Conservation (phyloP, 1,140 invertebrate species). For the Holcopasites calliopsidis region DNA sequence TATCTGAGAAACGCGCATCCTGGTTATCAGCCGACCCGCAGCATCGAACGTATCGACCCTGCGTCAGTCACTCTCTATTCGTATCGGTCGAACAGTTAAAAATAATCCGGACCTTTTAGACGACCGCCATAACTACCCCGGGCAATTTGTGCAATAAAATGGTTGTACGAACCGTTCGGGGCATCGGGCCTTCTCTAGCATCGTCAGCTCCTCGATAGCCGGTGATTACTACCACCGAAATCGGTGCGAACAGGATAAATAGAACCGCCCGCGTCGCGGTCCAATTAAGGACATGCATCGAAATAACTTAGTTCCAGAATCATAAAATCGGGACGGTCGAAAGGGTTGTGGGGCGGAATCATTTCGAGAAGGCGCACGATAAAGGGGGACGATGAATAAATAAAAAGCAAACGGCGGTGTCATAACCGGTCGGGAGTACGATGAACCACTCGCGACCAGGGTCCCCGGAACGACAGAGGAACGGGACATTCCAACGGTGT, state of each 20-base stretch:
- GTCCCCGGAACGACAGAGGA: constrained; percentile 20
- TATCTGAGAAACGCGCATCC: constrained; percentile 30
- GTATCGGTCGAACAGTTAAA: constrained; percentile 25
- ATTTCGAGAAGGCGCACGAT: constrained; percentile 4
- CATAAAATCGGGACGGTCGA: no score
- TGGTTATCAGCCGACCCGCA: constrained; percentile 30
- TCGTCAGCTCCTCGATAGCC: neutral
- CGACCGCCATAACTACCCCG: constrained; percentile 5
- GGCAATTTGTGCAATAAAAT: neutral
- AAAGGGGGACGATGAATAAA: constrained; percentile 12
- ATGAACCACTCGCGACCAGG: constrained; percentile 42
- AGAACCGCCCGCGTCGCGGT: no score
- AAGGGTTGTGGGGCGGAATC: neutral
- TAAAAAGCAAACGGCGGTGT: constrained; percentile 34
- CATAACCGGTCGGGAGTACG: constrained; percentile 49
- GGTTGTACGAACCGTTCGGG: no score
- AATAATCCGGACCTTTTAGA: constrained; percentile 30
- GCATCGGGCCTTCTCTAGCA: neutral
- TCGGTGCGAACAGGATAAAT: no score
- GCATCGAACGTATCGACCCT: constrained; percentile 34
- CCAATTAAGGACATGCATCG: no score
- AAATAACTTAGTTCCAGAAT: no score
- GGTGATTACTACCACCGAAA: no score
- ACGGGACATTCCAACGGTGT: constrained; percentile 36
- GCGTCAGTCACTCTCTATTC: constrained; percentile 7